Base-by-base conservation (phyloP, 2,113 vertebrate species). In the Acanthisitta chloris region DNA sequence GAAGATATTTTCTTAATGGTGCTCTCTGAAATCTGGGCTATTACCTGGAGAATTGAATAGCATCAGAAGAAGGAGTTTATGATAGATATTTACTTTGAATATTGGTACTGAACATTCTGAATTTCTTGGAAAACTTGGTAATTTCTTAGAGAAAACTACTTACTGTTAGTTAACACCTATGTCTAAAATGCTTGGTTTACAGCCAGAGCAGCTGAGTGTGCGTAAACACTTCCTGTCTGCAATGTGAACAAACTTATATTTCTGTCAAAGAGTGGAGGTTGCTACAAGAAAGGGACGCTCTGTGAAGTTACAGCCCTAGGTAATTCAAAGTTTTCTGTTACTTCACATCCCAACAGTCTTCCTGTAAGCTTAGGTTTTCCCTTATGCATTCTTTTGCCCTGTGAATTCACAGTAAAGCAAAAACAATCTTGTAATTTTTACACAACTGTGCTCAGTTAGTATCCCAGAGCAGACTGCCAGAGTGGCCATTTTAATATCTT, bases 261-360 rank as follows among this genome's bases (percentile, higher is more conserved):
- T 62, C 14, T 51, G 85, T n/a, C 9, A 14, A 66, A 73, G 21
- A 54, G 2, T 40, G 4, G 79, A 38, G 1, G 3, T 2, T 65
- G 4, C 64, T 61, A 13, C 29, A 43, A 18, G 28, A 71, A 82
- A 45, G 4, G 7, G 23, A 42, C 7, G 23, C 0, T 25, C 2
- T 26, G 2, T 17, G 8, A 59, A 34, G 2, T 40, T 71, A 58
- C 17, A 72, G 6, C 6, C 21, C 1, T 14, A 5, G 3, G 4
- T 49, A 61, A 48, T 72, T 87, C 15, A 48, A 57, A 23, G 31
- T 62, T 72, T 86, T 81, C 42, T 54, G 18, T n/a, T 76, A 24
- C 3, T 58, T 69, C 3, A 0, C 19, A 72, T 34, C 11, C 5
- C 31, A 81, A 14, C 4, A 43, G 4, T 28, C 11, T 73, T 86